These are phyloP conservation scores for Zhuqinia jingwanae DNA, from an alignment of 2,888 invertebrate genomes.

Conservation along the genomic window DNA sequence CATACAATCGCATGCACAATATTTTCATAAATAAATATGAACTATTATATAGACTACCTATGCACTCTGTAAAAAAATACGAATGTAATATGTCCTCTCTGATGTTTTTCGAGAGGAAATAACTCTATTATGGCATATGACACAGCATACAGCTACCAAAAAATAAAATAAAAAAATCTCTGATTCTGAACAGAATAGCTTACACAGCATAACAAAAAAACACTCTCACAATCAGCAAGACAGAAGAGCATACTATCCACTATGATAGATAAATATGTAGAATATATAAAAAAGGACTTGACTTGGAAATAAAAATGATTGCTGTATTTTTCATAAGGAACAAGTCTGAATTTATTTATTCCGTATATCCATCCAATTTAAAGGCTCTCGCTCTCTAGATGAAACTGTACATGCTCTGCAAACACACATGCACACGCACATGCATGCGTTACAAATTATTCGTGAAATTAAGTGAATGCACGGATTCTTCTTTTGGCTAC, in stretches of 20 bases:
- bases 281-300: conserved; percentile 1
- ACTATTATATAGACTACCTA: neutral
- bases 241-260: too few species aligned
- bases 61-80: neutral
- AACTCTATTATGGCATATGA: neutral
- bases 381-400: conserved; percentile 7
- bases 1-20: neutral
- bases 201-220: conserved; percentile 2
- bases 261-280: too few species aligned
- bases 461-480: conserved; percentile 67
- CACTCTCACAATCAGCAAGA: conserved; percentile 5
- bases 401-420: neutral
- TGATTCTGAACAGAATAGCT: neutral
- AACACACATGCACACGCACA: neutral
- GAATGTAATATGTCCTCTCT: too few species aligned
- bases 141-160: neutral
- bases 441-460: conserved; percentile 65
- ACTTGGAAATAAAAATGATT: conserved; percentile 35
- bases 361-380: conserved; percentile 30
- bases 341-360: conserved; percentile 37
- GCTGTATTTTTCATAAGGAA: conserved; percentile 7
- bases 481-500: conserved; percentile 40
- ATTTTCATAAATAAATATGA: neutral
- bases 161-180: too few species aligned
- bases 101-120: conserved; percentile 6